phyloP scores from a whole-genome alignment of 1,140 invertebrate genomes.

The Meloidogyne chitwoodi region DNA sequence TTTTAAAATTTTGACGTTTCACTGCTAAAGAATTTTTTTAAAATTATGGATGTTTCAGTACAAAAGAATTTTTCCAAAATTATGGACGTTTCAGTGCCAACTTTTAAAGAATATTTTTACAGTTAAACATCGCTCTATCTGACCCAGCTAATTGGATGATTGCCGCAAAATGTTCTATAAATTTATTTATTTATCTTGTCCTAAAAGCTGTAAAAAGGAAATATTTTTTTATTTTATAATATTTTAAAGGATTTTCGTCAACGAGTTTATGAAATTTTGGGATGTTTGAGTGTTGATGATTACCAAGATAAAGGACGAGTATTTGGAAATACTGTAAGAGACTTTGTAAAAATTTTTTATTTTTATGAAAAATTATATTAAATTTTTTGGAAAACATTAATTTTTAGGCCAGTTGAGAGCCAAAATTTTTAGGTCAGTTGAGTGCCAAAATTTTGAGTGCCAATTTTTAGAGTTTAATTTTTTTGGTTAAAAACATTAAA shows the following conservation, averaged over 20 bases:
- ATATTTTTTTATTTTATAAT: background rate
- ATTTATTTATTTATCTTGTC: slow-evolving; percentile 32
- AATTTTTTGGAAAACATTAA: too few relatives aligned
- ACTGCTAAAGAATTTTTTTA: background rate
- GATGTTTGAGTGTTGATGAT: slow-evolving; percentile 23
- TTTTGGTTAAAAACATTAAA: too few relatives aligned
- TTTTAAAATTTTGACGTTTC: background rate
- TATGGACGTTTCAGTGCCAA: background rate
- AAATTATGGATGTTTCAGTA: background rate
- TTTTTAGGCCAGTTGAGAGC: too few relatives aligned
- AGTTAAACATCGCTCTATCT: slow-evolving; percentile 24
- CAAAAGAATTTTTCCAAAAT: background rate
- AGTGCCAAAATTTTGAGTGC: too few relatives aligned
- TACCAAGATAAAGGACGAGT: background rate
- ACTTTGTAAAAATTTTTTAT: too few relatives aligned
- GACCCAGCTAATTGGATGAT: slow-evolving; percentile 32
- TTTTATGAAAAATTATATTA: too few relatives aligned
- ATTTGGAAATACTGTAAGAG: background rate
- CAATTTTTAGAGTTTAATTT: too few relatives aligned
- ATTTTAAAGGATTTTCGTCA: slow-evolving; percentile 23
- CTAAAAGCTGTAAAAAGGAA: slow-evolving; percentile 21
- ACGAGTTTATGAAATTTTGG: slow-evolving; percentile 28
- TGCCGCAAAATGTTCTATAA: slow-evolving; percentile 37
- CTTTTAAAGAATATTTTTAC: background rate
- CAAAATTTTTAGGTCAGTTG: too few relatives aligned